phyloP scores from a whole-genome alignment of 2,797 vertebrate species.

The Liasis olivaceus region DNA sequence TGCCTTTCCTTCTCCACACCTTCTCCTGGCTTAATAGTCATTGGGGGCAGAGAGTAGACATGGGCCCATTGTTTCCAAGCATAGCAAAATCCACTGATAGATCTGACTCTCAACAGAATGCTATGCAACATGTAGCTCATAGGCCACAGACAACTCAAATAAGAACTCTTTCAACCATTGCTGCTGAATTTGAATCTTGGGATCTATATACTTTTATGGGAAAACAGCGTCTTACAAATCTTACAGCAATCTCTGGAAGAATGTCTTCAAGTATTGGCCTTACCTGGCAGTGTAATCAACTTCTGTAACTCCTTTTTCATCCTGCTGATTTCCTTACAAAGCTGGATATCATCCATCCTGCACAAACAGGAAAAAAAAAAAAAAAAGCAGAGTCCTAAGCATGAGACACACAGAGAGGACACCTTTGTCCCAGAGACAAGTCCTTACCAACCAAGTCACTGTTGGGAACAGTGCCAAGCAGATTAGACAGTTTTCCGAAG shows the following conservation, averaged over 20 bases:
- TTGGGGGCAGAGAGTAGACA: neutral
- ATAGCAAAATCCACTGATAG: neutral
- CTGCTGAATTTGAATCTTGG: neutral
- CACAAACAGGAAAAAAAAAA: neutral
- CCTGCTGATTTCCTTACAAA: conserved; percentile 86
- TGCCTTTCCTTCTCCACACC: neutral
- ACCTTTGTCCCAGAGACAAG: neutral
- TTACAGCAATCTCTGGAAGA: neutral
- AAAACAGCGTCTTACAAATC: neutral
- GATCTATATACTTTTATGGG: neutral
- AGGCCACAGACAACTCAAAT: neutral
- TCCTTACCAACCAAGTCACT: neutral
- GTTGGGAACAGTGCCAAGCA: neutral
- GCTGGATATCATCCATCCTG: conserved; percentile 93
- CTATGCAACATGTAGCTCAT: neutral
- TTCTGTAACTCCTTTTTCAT: conserved; percentile 87
- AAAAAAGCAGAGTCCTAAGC: too few species aligned
- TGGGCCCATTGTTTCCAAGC: too few species aligned
- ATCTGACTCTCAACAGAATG: neutral
- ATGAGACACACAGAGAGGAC: neutral
- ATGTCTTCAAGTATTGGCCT: neutral
- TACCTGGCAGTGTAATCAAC: conserved; percentile 81
- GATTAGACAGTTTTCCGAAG: neutral
- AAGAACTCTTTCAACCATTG: neutral
- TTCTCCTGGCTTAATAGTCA: neutral